These are phyloP conservation scores for Alligator sinensis DNA, from an alignment of 2,113 vertebrate genomes.

Conservation along the genomic window DNA sequence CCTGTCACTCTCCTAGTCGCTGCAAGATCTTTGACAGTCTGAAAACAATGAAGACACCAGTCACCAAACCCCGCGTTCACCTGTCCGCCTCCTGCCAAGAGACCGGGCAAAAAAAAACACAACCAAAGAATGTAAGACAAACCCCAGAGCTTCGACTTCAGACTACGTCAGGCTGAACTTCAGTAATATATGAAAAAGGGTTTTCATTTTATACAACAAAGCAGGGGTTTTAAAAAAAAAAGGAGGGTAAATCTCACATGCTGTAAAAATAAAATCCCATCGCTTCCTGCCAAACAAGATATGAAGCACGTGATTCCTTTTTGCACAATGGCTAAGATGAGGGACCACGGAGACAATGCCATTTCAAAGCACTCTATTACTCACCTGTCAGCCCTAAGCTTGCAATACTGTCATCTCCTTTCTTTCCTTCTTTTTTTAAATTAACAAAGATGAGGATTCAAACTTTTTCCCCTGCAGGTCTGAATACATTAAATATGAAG, in stretches of 20 bases:
- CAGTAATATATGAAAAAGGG: not conserved
- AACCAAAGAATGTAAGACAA: not conserved
- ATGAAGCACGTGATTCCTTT: not conserved
- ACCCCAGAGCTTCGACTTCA: not conserved
- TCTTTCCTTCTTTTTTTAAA: not conserved
- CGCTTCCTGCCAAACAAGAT: not conserved
- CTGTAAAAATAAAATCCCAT: not conserved
- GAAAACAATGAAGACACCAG: not conserved
- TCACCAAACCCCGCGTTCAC: not conserved
- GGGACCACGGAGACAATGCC: not conserved
- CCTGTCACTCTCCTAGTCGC: too few relatives aligned
- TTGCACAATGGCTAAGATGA: not conserved
- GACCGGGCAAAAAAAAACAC: not conserved
- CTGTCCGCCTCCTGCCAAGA: not conserved
- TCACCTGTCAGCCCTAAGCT: not conserved
- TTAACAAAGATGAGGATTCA: not conserved
- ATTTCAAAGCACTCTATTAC: not conserved
- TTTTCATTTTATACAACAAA: not conserved
- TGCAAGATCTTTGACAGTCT: not conserved
- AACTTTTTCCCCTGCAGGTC: not conserved
- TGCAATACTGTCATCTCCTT: not conserved
- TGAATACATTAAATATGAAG: conserved; percentile 11
- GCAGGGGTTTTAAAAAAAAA: not conserved
- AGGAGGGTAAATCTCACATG: not conserved
- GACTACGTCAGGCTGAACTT: not conserved